Base-by-base conservation (phyloP, 92 coral and sea anemone species). In the Siderastrea siderea region DNA sequence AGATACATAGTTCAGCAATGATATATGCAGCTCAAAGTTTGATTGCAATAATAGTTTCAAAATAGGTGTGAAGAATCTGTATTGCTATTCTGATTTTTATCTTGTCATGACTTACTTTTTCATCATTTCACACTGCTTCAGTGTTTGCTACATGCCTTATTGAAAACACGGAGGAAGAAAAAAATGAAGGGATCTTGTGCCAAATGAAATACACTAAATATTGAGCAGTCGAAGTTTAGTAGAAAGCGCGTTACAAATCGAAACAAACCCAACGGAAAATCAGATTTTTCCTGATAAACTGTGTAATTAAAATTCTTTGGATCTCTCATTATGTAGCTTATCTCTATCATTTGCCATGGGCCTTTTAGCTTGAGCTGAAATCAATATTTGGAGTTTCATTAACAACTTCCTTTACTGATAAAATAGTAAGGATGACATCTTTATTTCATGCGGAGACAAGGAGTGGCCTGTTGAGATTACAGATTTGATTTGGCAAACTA, bases 301-400 rank as follows among this genome's bases (percentile, higher is more conserved):
- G 62, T 12, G 74, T 61, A 74, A 84, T 84, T 84, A 74, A 74
- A 73, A 49, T 74, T 60, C 72, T 84, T 84, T 73, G 16, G 66
- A 16, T 73, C 38, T 0, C 62, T 75, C 12, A 74, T 84, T 61
- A 74, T 26, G 7, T 43, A 26, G 11, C 51, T 84, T 84, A 84
- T 84, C 87, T 73, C 26, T 49, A 12, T 11, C 73, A 58, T 57
- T 70, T 64, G 72, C 73, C 64, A 62, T 26, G 77, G 73, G 87
- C 80, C 73, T 84, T 84, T 60, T 84, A 74, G 81, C 73, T 74
- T 50, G 47, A 74, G 71, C 57, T 73, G 81, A 62, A 84, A 59
- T 84, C 87, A 74, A 84, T 84, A 84, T 84, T 72, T 84, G 73
- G 73, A 38, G 68, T 70, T 64, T 84, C 74, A 63, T 73, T 74